Percentiles rank a stretch among this genome's conserved stretches.
These are phyloP conservation scores for Pardosa pseudoannulata DNA, from an alignment of 2,888 invertebrate genomes.

Conservation along the genomic window DNA sequence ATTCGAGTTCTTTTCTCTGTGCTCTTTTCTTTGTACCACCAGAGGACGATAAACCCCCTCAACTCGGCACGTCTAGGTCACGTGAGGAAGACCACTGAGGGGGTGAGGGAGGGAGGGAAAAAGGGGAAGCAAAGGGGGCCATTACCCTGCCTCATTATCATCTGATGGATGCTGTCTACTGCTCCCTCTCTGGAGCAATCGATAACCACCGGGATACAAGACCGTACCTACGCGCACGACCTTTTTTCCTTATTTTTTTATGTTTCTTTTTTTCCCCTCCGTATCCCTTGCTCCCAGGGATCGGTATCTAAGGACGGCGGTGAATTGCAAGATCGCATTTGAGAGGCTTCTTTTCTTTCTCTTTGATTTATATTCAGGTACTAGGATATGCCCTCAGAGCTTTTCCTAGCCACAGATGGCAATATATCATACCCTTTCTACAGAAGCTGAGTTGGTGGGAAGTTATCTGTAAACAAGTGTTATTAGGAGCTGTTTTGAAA, in stretches of 20 bases:
- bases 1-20: conserved; percentile 44
- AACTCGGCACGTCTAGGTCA: conserved; percentile 70
- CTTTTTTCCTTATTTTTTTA: conserved; percentile 33
- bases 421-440: too few species aligned
- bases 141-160: conserved; percentile 72
- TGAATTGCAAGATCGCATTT: conserved; percentile 40
- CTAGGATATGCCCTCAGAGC: not conserved
- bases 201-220: conserved; percentile 71
- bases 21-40: conserved; percentile 59
- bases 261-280: not conserved
- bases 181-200: conserved; percentile 60
- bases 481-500: too few species aligned
- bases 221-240: conserved; percentile 59
- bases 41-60: conserved; percentile 71
- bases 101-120: conserved; percentile 16
- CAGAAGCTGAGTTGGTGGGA: too few species aligned
- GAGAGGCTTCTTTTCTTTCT: not conserved
- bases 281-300: conserved; percentile 29
- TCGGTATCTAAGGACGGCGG: conserved; percentile 22
- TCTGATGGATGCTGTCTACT: conserved; percentile 70
- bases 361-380: not conserved
- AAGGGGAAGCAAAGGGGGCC: conserved; percentile 43
- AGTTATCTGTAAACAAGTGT: too few species aligned
- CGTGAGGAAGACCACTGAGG: conserved; percentile 41
- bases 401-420: not conserved